These are phyloP conservation scores for Lycaena phlaeas DNA, from an alignment of 2,888 invertebrate genomes.

Conservation along the genomic window DNA sequence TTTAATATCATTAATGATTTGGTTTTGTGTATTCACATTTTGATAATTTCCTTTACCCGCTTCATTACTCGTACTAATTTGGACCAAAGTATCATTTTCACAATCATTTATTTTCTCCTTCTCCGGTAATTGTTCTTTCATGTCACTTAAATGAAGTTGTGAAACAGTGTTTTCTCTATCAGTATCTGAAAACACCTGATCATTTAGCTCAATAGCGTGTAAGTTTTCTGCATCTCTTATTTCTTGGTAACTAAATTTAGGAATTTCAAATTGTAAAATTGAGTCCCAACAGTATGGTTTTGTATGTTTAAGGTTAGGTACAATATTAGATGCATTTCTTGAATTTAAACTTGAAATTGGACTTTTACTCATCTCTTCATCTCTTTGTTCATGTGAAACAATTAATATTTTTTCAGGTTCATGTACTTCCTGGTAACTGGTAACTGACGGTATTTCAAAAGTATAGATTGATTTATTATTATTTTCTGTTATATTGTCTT, in stretches of 20 bases:
- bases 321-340: background rate
- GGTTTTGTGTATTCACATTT: too few relatives aligned
- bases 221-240: constrained; percentile 31
- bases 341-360: background rate
- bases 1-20: too few relatives aligned
- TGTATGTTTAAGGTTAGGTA: background rate
- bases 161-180: too few relatives aligned
- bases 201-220: constrained; percentile 11
- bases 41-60: too few relatives aligned
- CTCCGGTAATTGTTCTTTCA: too few relatives aligned
- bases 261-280: constrained; percentile 20
- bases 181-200: too few relatives aligned
- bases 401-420: constrained; percentile 22
- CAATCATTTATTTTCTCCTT: too few relatives aligned
- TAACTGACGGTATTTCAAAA: constrained; percentile 15
- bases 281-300: background rate
- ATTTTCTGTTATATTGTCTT: background rate
- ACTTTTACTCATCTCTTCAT: too few relatives aligned
- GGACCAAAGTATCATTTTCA: too few relatives aligned
- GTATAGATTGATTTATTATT: background rate
- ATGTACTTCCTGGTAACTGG: constrained; percentile 17
- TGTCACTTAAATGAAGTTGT: too few relatives aligned
- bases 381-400: background rate
- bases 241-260: constrained; percentile 33
- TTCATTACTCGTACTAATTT: too few relatives aligned